Evolutionary conservation across 1,140 invertebrate genomes (phyloP).

Genomic region (Papilio machaon): DNA sequence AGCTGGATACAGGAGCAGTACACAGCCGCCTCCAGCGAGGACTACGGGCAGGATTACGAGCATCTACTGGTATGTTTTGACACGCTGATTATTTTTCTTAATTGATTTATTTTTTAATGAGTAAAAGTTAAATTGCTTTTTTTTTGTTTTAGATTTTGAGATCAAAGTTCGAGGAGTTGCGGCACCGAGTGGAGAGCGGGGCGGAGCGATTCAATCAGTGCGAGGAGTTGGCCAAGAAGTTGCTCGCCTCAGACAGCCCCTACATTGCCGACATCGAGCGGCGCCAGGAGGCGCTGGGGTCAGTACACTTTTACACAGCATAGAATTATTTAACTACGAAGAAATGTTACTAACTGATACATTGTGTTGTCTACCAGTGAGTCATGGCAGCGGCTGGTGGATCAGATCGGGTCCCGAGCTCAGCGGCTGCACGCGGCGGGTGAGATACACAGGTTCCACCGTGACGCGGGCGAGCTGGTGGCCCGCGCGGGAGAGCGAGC

Average conservation of each 20-base stretch:
- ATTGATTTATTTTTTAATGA: too few relatives aligned
- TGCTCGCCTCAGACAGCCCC: constrained; percentile 93
- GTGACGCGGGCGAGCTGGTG: constrained; percentile 96
- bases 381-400: constrained; percentile 94
- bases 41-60: constrained; percentile 98
- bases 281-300: constrained; percentile 94
- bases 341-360: constrained; percentile 4
- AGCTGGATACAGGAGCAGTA: constrained; percentile 97
- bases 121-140: neutral
- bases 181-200: constrained; percentile 94
- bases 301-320: constrained; percentile 57
- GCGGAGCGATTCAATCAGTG: constrained; percentile 96
- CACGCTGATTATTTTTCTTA: neutral
- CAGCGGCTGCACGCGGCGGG: constrained; percentile 94
- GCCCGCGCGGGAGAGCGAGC: constrained; percentile 86
- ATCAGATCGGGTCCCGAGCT: constrained; percentile 92
- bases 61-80: constrained; percentile 89
- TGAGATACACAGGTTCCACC: constrained; percentile 98
- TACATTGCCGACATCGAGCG: constrained; percentile 94
- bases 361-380: constrained; percentile 81
- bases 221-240: constrained; percentile 94
- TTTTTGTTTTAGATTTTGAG: constrained; percentile 85
- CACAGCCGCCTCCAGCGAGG: constrained; percentile 94
- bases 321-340: neutral
- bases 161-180: constrained; percentile 98